These are phyloP conservation scores for Rousettus madagascariensis DNA, from an alignment of 2,797 vertebrate genomes.

Conservation along the genomic window DNA sequence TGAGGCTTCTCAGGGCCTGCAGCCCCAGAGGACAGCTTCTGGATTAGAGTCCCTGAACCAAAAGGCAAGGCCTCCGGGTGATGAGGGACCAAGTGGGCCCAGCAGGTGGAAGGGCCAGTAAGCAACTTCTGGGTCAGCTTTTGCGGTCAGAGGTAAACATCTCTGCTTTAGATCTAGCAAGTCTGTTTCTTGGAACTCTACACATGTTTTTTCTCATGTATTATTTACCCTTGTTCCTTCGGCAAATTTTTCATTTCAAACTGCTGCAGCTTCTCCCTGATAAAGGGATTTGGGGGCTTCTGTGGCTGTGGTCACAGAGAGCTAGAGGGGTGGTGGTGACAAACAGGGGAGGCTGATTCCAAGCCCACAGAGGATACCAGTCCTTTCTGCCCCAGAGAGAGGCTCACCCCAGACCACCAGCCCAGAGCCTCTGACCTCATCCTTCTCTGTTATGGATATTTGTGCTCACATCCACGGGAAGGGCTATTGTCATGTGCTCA, in stretches of 20 bases:
- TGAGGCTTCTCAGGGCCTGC: background rate
- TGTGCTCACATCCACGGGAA: background rate
- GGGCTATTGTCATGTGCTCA: background rate
- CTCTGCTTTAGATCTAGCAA: background rate
- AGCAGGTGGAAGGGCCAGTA: background rate
- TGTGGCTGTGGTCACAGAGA: background rate
- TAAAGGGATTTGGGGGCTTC: background rate
- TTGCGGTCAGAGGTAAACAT: background rate
- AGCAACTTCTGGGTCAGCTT: background rate
- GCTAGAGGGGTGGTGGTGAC: background rate
- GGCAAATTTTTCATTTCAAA: background rate
- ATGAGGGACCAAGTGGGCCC: background rate
- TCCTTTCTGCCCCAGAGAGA: background rate
- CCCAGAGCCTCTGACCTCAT: background rate
- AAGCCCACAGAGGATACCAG: background rate
- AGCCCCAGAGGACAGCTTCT: background rate
- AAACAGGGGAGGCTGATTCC: background rate
- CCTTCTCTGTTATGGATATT: background rate
- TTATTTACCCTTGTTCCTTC: background rate
- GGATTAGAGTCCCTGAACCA: background rate
- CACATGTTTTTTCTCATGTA: background rate
- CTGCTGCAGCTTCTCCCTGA: background rate
- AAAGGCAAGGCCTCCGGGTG: background rate
- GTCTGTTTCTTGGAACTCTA: slow-evolving; percentile 8
- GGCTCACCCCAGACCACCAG: background rate